These are phyloP conservation scores for Malacoctenus gilli DNA, from an alignment of 2,797 vertebrate genomes.

Conservation along the genomic window DNA sequence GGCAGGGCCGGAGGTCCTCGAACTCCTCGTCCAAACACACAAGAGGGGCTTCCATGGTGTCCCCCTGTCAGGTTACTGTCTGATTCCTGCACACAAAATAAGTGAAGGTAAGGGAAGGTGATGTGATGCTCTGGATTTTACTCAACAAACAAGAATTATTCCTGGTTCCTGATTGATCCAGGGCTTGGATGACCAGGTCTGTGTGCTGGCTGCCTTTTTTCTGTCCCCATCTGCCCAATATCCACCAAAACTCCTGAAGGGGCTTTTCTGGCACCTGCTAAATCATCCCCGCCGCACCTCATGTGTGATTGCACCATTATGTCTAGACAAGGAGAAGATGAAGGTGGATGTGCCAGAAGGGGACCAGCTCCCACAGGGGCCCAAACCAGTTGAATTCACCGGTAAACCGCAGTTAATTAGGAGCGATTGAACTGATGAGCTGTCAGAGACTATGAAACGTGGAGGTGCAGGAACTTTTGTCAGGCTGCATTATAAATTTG, in stretches of 20 bases:
- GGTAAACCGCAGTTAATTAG: constrained; percentile 67
- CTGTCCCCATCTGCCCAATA: constrained; percentile 53
- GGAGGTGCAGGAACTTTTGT: too few relatives aligned
- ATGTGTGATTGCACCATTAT: constrained; percentile 47
- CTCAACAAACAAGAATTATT: too few relatives aligned
- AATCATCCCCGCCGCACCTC: constrained; percentile 44
- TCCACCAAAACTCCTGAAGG: constrained; percentile 26
- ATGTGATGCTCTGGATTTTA: too few relatives aligned
- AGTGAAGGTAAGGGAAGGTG: background rate
- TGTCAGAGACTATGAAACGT: constrained; percentile 21
- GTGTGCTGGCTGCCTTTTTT: background rate
- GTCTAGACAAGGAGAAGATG: constrained; percentile 66
- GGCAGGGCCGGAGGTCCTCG: constrained; percentile 88
- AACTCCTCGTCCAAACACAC: constrained; percentile 95
- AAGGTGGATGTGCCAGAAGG: constrained; percentile 69
- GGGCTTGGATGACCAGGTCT: too few relatives aligned
- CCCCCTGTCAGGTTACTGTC: too few relatives aligned
- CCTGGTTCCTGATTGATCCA: too few relatives aligned
- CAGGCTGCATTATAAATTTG: background rate
- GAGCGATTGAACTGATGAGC: constrained; percentile 52
- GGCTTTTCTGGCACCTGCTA: constrained; percentile 34
- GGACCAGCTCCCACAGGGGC: constrained; percentile 64
- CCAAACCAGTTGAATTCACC: constrained; percentile 56
- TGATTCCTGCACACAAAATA: constrained; percentile 13
- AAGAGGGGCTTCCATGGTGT: constrained; percentile 90